Base-by-base conservation (phyloP, 2,888 invertebrate genomes). In the Tinea trinotella region DNA sequence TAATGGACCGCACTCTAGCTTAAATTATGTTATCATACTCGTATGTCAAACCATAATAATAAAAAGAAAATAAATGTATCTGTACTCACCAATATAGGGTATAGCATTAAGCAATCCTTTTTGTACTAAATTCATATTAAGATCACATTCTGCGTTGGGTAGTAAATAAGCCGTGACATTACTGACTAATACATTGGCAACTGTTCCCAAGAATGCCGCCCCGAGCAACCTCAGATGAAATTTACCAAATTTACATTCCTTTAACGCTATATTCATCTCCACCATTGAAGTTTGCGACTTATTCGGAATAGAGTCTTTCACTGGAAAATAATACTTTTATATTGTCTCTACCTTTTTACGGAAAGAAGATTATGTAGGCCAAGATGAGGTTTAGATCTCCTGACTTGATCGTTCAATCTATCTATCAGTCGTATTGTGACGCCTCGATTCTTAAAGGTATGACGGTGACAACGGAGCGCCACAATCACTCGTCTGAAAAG, bases 101-200 rank as follows among this genome's bases (percentile, higher is more conserved):
- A 70, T 64, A 0, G 76, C 81, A 59, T 74, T 80, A 4, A 81
- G 57, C 15, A 77, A 20, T 1, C 81, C 81, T 52, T 81, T 81
- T 52, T 74, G 66, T 18, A 74, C 12, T 52, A 81, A 60, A 30
- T 66, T 64, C 80, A 81, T 79, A 2, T 70, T 50, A 0, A 81
- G 60, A 18, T 81, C 81, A 54, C 81, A 81, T 62, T 81, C 80
- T 2, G 81, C 80, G 30, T 65, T 74, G 0, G 81, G 75, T 13
- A 81, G 59, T 0, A 81, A 58, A 36, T 70, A 81, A 0, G 78
- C 69, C 0, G 76, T 73, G 0, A 71, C 63, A 3, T 64, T 68
- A 20, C 66, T 70, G 1, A 74, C 66, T 1, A 71, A 18, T 0
- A 76, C 64, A 1, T 74, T 73, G 2, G 70, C 60, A 1, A 71